Evolutionary conservation across 64 coral and sea anemone species (phyloP), one percentile per base, ranked within the genome.

Genomic region (Pocillopora damicornis): DNA sequence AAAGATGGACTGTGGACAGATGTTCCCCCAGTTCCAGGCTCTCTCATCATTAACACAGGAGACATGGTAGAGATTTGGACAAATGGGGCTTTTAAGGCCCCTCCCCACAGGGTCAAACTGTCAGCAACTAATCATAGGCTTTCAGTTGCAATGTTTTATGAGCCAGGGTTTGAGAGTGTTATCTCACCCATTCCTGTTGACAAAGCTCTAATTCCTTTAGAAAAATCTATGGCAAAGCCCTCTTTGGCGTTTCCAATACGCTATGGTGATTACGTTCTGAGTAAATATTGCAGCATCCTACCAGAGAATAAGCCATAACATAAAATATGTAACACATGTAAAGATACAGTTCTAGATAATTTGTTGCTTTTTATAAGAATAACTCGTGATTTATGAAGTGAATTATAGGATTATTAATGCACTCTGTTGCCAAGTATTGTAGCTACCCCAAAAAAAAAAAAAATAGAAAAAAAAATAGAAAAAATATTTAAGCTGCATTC

Each of bases 21-120:
- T 13, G 78, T 88, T 0, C 91, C 91, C 9, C 91, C 84, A 56
- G 74, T 92, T 62, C 91, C 91, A 61, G 86, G 86, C 34, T 88
- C 86, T 20, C 88, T 92, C 76, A 78, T 97, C 5, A 56, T 97
- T 16, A 92, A 93, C 75, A 68, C 93, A 35, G 94, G 94, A 22
- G 91, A 97, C 69, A 92, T 92, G 79, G 60, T 97, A 45, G 91
- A 97, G 71, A 69, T 87, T 7, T 97, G 91, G 91, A 90, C 94
- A 62, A 92, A 76, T 65, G 94, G 94, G 58, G 87, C 88, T n/a
- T 90, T 81, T 35, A 93, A 63, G 36, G 83, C 94, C 45, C 45
- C 61, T 59, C 82, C 76, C 6, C 94, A 97, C 37, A 73, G 90
- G 23, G 94, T 90, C 5, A 90, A 81, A 77, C 63, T 73, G 11